Percentiles rank a stretch among this genome's conserved stretches.
Evolutionary conservation across 2,888 invertebrate species (phyloP).

Genomic region (Megamerina dolium): DNA sequence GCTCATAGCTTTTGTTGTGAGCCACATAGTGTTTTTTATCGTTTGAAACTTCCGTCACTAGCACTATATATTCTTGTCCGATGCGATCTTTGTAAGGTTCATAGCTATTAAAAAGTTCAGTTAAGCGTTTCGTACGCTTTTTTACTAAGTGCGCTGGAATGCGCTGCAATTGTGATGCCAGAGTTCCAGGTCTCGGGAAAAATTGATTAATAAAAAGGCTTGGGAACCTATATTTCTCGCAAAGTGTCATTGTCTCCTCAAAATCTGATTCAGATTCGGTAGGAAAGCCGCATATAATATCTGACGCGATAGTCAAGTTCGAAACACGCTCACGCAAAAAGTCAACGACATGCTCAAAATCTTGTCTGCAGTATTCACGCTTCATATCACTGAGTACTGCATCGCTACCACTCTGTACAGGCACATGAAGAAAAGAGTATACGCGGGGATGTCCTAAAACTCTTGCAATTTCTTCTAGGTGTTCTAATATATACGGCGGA

Average conservation of each 20-base stretch:
- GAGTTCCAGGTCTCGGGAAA: slow-evolving; percentile 92
- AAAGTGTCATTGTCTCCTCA: slow-evolving; percentile 76
- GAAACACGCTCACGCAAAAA: slow-evolving; percentile 77
- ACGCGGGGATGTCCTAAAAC: slow-evolving; percentile 84
- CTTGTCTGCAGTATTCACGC: slow-evolving; percentile 82
- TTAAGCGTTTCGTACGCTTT: slow-evolving; percentile 77
- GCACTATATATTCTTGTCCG: slow-evolving; percentile 59
- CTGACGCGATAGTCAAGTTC: slow-evolving; percentile 91
- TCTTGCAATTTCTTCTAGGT: slow-evolving; percentile 80
- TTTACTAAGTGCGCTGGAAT: slow-evolving; percentile 86
- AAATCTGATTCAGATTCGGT: slow-evolving; percentile 90
- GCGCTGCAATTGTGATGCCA: slow-evolving; percentile 82
- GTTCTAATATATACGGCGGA: slow-evolving; percentile 95
- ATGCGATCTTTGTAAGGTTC: slow-evolving; percentile 68
- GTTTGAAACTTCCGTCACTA: slow-evolving; percentile 90
- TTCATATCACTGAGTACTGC: slow-evolving; percentile 92
- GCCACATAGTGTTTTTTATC: slow-evolving; percentile 87
- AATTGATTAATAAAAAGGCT: slow-evolving; percentile 97
- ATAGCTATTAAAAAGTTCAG: slow-evolving; percentile 85
- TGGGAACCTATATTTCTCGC: slow-evolving; percentile 82
- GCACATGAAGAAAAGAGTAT: slow-evolving; percentile 93
- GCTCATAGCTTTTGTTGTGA: slow-evolving; percentile 94
- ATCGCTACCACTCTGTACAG: slow-evolving; percentile 97
- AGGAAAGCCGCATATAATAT: slow-evolving; percentile 98
- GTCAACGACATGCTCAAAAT: slow-evolving; percentile 85